Evolutionary conservation across 2,797 vertebrate species (phyloP), one percentile per base, ranked within the genome.

Genomic region (Phoeniculus purpureus): DNA sequence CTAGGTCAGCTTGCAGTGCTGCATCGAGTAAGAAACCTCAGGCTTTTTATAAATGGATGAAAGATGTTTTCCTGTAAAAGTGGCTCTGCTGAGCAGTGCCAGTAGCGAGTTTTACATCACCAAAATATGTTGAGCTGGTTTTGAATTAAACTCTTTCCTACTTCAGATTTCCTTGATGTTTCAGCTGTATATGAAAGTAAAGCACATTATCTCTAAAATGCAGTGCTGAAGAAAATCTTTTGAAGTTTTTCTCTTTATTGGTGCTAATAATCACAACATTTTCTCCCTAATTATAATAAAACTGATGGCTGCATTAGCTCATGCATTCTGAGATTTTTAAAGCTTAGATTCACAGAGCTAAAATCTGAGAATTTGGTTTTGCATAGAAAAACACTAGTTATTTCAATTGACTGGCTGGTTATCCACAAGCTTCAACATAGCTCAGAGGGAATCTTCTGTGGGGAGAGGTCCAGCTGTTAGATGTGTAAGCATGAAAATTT

Each of bases 161-260:
- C 59, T 90, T 94, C 0, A 51, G 79, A 93, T 95, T 92, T 93
- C 73, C 79, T 87, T 93, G 93, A 90, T 86, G 29, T 89, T 94
- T 87, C 71, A 83, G 90, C 92, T 83, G 76, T 94, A 67, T 85
- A 74, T 87, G 93, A 72, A 94, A 95, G 93, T 45, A 92, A 95
- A 95, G 90, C 56, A 83, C 73, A 73, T 92, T 95, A 94, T 95
- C 95, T 92, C 86, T 91, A 64, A 95, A 94, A 83, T 70, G 81
- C 92, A 95, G 76, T 31, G 76, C 92, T 90, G 34, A 90, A 81
- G 90, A 81, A 93, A 92, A 93, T 78, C 76, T 90, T 94, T 76
- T 94, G 86, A 94, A 95, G 93, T 87, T 95, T 85, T 85, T 64
- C 66, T 87, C 92, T 92, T 22, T 87, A 25, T 87, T 94, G 83